Evolutionary conservation across 2,113 vertebrate species (phyloP), one percentile per base, ranked within the genome.

Genomic region (Ceyx melanurus): DNA sequence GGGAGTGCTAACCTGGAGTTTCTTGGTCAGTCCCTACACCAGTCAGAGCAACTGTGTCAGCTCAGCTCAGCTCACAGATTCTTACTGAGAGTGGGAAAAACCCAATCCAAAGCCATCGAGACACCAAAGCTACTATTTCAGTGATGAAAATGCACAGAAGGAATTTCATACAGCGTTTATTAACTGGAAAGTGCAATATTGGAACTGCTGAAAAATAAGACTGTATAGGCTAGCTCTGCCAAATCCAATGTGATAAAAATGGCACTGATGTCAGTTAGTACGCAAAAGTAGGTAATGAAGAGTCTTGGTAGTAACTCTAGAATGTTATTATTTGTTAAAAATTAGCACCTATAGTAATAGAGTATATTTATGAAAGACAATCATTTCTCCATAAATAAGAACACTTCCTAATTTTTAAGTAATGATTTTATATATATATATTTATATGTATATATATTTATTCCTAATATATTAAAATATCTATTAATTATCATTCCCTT

Each of bases 271-370:
- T 70, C 65, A 31, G 22, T 33, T 68, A 37, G 78, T 89, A 94
- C 37, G 87, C 46, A 71, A 77, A 95, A 95, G 75, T 85, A 92
- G 71, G 64, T 60, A 89, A 82, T 48, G 42, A 94, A 85, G 70
- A 87, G 20, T 76, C 92, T 86, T 94, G 94, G 96, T 97, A 95
- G 92, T 97, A 97, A 98, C 91, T 95, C 97, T 67, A 98, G 87
- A 97, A 93, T 82, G 26, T 11, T 79, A 53, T 25, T 73, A 78
- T 54, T 73, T 43, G 43, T 64, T 87, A 70, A 92, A 90, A 93
- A 89, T 43, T 66, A 94, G 95, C 78, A 96, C 78, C 91, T 89
- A 77, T 13, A 82, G 35, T 65, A 93, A 88, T 26, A 89, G 26
- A 67, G 19, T 28, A 43, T 48, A 86, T 75, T 88, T 75, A 92